Base-by-base conservation (phyloP, 1,140 invertebrate species). In the Saccostrea echinata region DNA sequence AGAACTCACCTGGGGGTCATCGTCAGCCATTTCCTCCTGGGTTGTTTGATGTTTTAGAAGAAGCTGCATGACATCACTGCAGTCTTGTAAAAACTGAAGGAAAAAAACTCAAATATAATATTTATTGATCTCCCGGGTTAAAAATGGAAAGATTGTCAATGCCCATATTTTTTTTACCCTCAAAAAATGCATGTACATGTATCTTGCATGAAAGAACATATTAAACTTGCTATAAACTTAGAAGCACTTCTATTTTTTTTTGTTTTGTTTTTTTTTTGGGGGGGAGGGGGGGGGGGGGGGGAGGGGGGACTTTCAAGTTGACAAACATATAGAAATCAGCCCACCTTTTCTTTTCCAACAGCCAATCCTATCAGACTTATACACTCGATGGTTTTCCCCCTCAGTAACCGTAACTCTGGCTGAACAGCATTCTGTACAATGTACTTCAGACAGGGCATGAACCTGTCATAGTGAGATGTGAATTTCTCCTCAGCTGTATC, bases 401-500 rank as follows among this genome's bases (percentile, higher is more conserved):
- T 96, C 8, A 99, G 95, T 93, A 99, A 96, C 92, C 98, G 97
- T 33, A 99, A 96, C 92, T 99, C 98, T 33, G 97, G 96, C 1
- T 97, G 97, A 89, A 96, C 98, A 3, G 98, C 98, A 95, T 99
- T 98, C 93, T 98, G 96, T 91, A 99, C 99, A 68, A 99, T 99
- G 93, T 98, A 99, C 94, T 99, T 99, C 43, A 99, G 96, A 94
- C 97, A 98, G 0, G 98, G 98, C 97, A 99, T 99, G 89, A 99
- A 96, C 55, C 97, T 96, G 88, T 97, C 96, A 92, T 97, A 97
- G 93, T 96, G 97, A 16, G 95, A 94, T 51, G 97, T 96, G 95
- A 99, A 99, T 92, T 99, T 98, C 92, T 99, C 98, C 94, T 99
- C 98, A 8, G 98, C 97, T 0, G 98, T 99, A 94, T 99, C 99